Evolutionary conservation across 2,888 invertebrate genomes (phyloP), one percentile per base, ranked within the genome.

Genomic region (Chrysolina haemoptera): DNA sequence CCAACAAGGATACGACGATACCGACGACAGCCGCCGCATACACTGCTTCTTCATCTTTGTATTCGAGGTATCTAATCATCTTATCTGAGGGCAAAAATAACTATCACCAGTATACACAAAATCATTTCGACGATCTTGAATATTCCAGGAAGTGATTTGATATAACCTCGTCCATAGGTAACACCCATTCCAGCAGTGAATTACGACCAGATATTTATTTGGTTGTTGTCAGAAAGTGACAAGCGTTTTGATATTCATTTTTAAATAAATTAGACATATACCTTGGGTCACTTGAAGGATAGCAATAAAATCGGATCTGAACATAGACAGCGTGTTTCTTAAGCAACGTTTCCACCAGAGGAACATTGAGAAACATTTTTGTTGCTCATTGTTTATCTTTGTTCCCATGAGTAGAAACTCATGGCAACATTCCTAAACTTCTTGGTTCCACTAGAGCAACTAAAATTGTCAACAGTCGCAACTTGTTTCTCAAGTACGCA

Each of bases 51-150:
- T 40, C 35, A n/a, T 53, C 41, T 27, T 35, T 27, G n/a, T n/a
- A 18, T 4, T 35, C 3, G n/a, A n/a, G n/a, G n/a, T n/a, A n/a
- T n/a, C n/a, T n/a, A 6, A 12, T 22, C 22, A 46, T 41, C 22
- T 16, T 16, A 48, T 48, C 16, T 20, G 48, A 62, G 35, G 20
- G 40, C 14, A 18, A 63, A 9, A 16, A 50, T 50, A 20, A 50
- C 41, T 11, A 63, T 9, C n/a, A 64, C 50, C 14, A 63, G 16
- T 50, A 70, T 50, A 11, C 70, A 63, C 11, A 70, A 4, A 18
- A 63, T 63, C 20, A 70, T 70, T 35, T 70, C 70, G 16, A 70
- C 35, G 50, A 70, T 50, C 27, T 70, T 70, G 22, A 43, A 50
- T 6, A 63, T 53, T 10, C 70, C 70, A 0, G 62, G 16, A 1